Evolutionary conservation across 1,140 invertebrate genomes (phyloP), one percentile per base, ranked within the genome.

Genomic region (Drosophila bocki): DNA sequence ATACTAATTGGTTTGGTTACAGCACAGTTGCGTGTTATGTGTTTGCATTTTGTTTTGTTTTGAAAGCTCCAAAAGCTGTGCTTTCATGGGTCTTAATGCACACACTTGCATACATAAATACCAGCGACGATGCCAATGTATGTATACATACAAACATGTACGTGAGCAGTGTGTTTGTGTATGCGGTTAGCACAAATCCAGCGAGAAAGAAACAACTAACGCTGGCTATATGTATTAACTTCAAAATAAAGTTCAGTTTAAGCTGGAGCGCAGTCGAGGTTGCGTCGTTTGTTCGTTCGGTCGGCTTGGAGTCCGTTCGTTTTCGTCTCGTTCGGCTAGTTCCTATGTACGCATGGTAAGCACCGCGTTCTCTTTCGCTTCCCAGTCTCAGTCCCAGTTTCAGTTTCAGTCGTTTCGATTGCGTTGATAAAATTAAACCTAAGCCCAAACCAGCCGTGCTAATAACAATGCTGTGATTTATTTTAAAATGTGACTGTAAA

Each of bases 161-260:
- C 50, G 51, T 48, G 59, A 61, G 61, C 62, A 44, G 48, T 65
- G 64, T 44, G 47, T 63, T 58, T 62, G 48, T 67, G 58, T 50
- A 50, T 80, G 75, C 75, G 75, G 75, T 78, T 78, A 78, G 65
- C 75, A 78, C 75, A 78, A 78, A 78, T 59, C 75, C 64, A 76
- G 47, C 74, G 42, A 77, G 56, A 77, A 77, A 77, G 60, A 75
- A 75, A 75, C 58, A 75, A 75, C 45, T 47, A 51, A 58, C 70
- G 68, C 50, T 72, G 53, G 51, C 61, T 69, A 80, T 57, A 48
- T 80, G 83, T 87, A 82, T 87, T 88, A 87, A 87, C 84, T 87
- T 88, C 84, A 87, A 87, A 87, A 87, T 83, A 87, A 83, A 80
- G 80, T 88, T 87, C 84, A 87, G 83, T 87, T 88, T 87, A 88